Percentiles rank a stretch among this genome's conserved stretches.
Evolutionary conservation across 1,140 invertebrate genomes (phyloP).

Genomic region (Trichonephila clavipes): DNA sequence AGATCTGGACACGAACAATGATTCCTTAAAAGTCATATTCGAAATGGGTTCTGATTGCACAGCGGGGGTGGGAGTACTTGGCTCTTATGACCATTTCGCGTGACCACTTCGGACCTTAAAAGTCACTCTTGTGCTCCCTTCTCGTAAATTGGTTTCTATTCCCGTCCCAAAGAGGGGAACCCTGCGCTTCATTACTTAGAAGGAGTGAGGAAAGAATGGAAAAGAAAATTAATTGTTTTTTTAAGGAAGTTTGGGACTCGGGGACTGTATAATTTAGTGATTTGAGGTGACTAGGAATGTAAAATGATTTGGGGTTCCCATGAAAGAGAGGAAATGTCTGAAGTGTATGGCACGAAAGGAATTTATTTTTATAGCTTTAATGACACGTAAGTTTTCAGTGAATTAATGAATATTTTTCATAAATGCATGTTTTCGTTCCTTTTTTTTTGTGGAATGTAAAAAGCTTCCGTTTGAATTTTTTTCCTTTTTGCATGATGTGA

Average conservation of each 20-base stretch:
- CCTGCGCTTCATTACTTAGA: not conserved
- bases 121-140: not conserved
- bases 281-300: not conserved
- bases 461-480: too few relatives aligned
- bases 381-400: not conserved
- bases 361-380: not conserved
- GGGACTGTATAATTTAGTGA: conserved; percentile 15
- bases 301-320: not conserved
- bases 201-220: not conserved
- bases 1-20: conserved; percentile 36
- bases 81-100: conserved; percentile 47
- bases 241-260: conserved; percentile 1
- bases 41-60: conserved; percentile 31
- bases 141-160: conserved; percentile 36
- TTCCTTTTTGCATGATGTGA: too few relatives aligned
- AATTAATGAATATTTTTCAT: not conserved
- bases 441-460: too few relatives aligned
- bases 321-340: not conserved
- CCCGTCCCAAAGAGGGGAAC: not conserved
- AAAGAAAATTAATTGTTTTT: conserved; percentile 34
- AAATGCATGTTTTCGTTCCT: not conserved
- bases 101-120: conserved; percentile 16
- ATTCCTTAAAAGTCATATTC: conserved; percentile 33
- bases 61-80: not conserved
- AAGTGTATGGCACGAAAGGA: not conserved